phyloP scores from a whole-genome alignment of 1,140 invertebrate species.

The Platorchestia sp. region DNA sequence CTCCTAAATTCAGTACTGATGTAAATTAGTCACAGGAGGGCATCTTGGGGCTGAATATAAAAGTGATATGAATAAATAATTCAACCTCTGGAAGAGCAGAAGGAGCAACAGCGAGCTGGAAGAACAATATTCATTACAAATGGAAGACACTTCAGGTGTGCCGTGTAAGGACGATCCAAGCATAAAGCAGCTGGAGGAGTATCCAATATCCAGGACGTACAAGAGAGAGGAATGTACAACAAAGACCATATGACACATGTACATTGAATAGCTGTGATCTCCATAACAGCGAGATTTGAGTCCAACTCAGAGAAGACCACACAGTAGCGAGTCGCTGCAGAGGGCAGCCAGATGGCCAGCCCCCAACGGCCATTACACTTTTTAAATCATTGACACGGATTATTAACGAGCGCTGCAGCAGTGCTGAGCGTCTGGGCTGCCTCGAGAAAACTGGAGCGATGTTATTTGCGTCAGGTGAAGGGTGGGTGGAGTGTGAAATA shows the following conservation, averaged over 20 bases:
- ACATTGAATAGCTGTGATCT: background rate
- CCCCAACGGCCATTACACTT: background rate
- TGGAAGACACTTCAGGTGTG: background rate
- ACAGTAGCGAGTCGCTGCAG: background rate
- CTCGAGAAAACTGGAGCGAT: background rate
- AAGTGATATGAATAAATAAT: background rate
- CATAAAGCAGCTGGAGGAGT: background rate
- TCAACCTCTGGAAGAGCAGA: background rate
- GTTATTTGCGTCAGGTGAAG: background rate
- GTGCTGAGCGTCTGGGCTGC: background rate
- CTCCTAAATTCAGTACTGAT: background rate
- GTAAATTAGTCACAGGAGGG: background rate
- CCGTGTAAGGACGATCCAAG: background rate
- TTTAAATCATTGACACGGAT: background rate
- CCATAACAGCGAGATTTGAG: background rate
- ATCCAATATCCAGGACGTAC: background rate
- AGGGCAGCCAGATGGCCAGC: background rate
- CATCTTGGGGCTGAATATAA: background rate
- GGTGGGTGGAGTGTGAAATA: background rate
- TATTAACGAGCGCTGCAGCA: background rate
- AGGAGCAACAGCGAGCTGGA: background rate
- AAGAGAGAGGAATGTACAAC: background rate
- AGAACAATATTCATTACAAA: background rate
- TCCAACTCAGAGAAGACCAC: background rate
- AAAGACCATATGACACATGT: background rate